phyloP scores from a whole-genome alignment of 2,797 vertebrate genomes.

The Poecilia velifera region DNA sequence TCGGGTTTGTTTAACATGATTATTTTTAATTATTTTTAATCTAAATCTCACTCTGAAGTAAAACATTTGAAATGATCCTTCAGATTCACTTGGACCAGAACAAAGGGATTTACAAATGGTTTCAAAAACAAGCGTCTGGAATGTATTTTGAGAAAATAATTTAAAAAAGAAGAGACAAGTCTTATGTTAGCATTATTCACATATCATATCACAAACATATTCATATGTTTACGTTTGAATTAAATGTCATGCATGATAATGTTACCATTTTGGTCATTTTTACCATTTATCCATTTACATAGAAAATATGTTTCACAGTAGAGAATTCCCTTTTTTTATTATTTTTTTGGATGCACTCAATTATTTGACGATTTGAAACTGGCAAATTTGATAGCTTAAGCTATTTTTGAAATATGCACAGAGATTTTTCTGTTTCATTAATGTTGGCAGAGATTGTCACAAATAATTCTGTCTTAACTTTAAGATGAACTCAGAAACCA shows the following conservation, averaged over 20 bases:
- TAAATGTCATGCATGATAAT: background rate
- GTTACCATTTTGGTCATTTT: background rate
- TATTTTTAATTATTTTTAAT: too few species aligned
- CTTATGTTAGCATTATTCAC: too few species aligned
- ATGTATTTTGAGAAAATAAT: background rate
- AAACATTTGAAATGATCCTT: background rate
- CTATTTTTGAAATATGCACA: background rate
- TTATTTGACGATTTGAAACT: background rate
- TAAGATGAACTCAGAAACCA: background rate
- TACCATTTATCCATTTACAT: background rate
- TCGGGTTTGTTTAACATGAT: background rate
- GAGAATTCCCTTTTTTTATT: background rate
- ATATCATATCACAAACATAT: background rate
- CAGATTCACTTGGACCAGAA: conserved; percentile 1
- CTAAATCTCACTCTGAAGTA: background rate
- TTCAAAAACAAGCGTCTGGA: background rate
- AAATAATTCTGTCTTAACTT: background rate
- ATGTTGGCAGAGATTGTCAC: background rate
- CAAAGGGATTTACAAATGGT: background rate
- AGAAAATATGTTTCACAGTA: background rate
- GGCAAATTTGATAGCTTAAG: background rate
- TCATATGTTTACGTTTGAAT: background rate
- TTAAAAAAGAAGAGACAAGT: background rate
- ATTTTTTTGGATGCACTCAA: background rate
- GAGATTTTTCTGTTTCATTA: background rate